These are phyloP conservation scores for Platypus cylindrus DNA, from an alignment of 2,888 invertebrate species.

Conservation along the genomic window DNA sequence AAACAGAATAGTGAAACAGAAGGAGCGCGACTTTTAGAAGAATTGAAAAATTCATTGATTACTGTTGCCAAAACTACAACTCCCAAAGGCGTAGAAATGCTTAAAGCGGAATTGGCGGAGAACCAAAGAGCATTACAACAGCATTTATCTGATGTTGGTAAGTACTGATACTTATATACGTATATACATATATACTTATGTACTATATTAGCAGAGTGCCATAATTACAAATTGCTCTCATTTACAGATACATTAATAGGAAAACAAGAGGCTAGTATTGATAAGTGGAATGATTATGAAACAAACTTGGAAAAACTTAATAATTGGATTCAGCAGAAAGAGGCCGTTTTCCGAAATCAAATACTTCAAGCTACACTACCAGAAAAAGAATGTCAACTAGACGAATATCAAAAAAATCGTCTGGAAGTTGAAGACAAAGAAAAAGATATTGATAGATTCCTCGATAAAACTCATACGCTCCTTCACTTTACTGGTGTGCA, in stretches of 20 bases:
- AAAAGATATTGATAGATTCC: conserved; percentile 73
- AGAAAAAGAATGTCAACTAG: conserved; percentile 68
- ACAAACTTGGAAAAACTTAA: conserved; percentile 64
- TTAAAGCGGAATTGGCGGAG: conserved; percentile 60
- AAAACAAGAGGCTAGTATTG: conserved; percentile 60
- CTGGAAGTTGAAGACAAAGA: conserved; percentile 70
- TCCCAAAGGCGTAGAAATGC: conserved; percentile 58
- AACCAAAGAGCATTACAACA: conserved; percentile 54
- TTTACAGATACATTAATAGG: conserved; percentile 12
- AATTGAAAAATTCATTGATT: conserved; percentile 53
- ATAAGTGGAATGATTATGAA: conserved; percentile 83
- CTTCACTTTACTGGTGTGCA: conserved; percentile 75
- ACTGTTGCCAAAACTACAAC: conserved; percentile 68
- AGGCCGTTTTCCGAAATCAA: conserved; percentile 76
- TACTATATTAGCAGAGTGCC: background rate
- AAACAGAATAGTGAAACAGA: conserved; percentile 49
- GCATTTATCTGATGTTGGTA: conserved; percentile 51
- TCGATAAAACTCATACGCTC: conserved; percentile 79
- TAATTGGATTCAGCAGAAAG: conserved; percentile 76
- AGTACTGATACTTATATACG: conserved; percentile 1
- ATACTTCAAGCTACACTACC: conserved; percentile 65
- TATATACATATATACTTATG: background rate
- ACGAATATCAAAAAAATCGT: conserved; percentile 58
- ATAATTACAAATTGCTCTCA: background rate
- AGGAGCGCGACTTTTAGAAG: conserved; percentile 51